Conservation (phyloP, 2,113 vertebrate species). For the Oreochromis aureus region DNA sequence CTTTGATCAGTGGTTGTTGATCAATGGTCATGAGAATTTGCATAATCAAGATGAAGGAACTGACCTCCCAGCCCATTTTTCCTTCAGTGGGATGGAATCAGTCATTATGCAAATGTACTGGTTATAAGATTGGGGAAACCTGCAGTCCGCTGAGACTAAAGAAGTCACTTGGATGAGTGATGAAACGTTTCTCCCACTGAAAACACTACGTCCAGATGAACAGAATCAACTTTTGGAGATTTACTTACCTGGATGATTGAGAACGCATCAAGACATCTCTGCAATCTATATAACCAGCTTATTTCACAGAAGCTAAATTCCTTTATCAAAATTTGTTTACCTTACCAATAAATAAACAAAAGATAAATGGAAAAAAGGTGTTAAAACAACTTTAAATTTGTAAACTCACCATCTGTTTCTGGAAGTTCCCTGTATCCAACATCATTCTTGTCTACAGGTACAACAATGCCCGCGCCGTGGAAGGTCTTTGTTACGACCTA, state of each 20-base stretch:
- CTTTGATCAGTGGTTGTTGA: too few species aligned
- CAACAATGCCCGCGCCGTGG: conserved; percentile 89
- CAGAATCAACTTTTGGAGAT: not conserved
- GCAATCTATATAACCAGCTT: not conserved
- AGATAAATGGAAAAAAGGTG: not conserved
- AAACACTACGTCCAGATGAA: not conserved
- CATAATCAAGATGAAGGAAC: not conserved
- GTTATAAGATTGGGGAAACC: not conserved
- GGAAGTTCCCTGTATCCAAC: conserved; percentile 96
- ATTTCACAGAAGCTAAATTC: not conserved
- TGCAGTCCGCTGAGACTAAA: not conserved
- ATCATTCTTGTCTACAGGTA: conserved; percentile 92
- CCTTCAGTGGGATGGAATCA: not conserved
- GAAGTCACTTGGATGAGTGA: not conserved
- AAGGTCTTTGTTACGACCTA: conserved; percentile 94
- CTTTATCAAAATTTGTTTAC: not conserved
- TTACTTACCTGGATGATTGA: not conserved
- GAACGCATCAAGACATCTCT: not conserved
- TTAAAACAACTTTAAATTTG: not conserved
- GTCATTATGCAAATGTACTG: not conserved
- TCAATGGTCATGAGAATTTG: too few species aligned
- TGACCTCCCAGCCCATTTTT: not conserved
- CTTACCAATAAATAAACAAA: not conserved
- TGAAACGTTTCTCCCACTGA: not conserved
- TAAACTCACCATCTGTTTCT: conserved; percentile 84